A percentile compares a stretch with the other conserved stretches of the same genome.
Conservation (phyloP, 2,888 invertebrate species). For the Pheosia tremula region DNA sequence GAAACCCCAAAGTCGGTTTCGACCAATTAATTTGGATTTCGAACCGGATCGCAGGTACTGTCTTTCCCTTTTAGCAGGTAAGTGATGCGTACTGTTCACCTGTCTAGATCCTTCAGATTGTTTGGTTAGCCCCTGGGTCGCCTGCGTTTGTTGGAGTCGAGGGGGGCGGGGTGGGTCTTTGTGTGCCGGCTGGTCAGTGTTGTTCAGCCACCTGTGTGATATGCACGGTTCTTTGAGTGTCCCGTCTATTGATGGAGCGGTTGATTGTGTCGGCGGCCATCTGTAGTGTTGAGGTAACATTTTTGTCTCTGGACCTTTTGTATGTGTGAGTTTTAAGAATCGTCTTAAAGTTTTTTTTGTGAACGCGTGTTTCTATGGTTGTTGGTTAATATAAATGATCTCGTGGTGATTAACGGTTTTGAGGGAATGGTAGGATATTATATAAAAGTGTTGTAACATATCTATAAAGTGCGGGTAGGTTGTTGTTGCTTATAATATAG, state of each 20-base stretch:
- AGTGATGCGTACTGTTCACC: slow-evolving; percentile 67
- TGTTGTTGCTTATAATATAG: too few species aligned
- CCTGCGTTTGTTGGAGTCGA: slow-evolving; percentile 34
- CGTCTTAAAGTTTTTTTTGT: slow-evolving; percentile 31
- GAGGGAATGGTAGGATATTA: not conserved
- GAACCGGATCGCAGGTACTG: slow-evolving; percentile 72
- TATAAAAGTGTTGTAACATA: not conserved
- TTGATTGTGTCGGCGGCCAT: slow-evolving; percentile 60
- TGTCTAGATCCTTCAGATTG: slow-evolving; percentile 58
- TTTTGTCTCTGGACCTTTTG: slow-evolving; percentile 37
- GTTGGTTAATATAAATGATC: slow-evolving; percentile 14
- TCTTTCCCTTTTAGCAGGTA: slow-evolving; percentile 70
- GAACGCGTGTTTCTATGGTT: slow-evolving; percentile 24
- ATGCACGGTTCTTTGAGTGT: slow-evolving; percentile 62
- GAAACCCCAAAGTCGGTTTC: slow-evolving; percentile 53
- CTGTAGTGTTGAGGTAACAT: slow-evolving; percentile 55
- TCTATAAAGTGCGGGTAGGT: too few species aligned
- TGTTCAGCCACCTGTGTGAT: slow-evolving; percentile 73
- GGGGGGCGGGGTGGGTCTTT: slow-evolving; percentile 53
- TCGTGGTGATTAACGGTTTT: not conserved
- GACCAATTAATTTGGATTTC: slow-evolving; percentile 67
- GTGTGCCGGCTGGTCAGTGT: slow-evolving; percentile 56
- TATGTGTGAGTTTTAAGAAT: slow-evolving; percentile 37
- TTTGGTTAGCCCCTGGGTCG: slow-evolving; percentile 58
- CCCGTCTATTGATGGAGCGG: slow-evolving; percentile 58